Evolutionary conservation across 2,797 vertebrate species (phyloP).

Genomic region (Strix occidentalis): DNA sequence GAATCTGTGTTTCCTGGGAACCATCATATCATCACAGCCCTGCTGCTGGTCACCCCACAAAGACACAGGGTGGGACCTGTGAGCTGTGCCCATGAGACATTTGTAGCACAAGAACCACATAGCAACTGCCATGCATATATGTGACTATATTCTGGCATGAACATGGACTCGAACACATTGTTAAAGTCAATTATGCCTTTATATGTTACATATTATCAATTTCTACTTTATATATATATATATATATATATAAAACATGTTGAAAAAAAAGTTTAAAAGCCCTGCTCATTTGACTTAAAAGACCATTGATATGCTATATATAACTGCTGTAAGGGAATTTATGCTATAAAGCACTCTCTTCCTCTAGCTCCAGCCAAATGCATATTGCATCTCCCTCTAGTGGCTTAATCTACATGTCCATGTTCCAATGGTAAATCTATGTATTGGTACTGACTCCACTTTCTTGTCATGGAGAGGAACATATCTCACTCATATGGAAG

Average conservation of each 20-base stretch:
- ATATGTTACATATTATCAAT: background rate
- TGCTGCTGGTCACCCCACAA: background rate
- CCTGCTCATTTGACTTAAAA: background rate
- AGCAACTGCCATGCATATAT: background rate
- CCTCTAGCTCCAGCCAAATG: background rate
- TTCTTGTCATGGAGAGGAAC: background rate
- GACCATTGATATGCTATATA: background rate
- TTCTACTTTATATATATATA: background rate
- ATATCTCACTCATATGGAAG: background rate
- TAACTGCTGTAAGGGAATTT: background rate
- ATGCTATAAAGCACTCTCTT: background rate
- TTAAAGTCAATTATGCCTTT: background rate
- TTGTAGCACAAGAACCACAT: background rate
- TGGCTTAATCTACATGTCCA: background rate
- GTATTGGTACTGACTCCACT: background rate
- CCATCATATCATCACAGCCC: background rate
- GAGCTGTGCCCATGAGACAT: background rate
- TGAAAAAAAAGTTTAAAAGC: background rate
- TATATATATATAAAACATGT: background rate
- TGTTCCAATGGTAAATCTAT: background rate
- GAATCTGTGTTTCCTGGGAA: background rate
- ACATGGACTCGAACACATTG: background rate
- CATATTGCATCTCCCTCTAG: conserved; percentile 60
- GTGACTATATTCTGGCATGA: background rate
- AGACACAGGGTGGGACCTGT: background rate